A percentile compares a stretch with the other conserved stretches of the same genome.
These are phyloP conservation scores for Pteruthius melanotis DNA, from an alignment of 2,113 vertebrate species.

Conservation along the genomic window DNA sequence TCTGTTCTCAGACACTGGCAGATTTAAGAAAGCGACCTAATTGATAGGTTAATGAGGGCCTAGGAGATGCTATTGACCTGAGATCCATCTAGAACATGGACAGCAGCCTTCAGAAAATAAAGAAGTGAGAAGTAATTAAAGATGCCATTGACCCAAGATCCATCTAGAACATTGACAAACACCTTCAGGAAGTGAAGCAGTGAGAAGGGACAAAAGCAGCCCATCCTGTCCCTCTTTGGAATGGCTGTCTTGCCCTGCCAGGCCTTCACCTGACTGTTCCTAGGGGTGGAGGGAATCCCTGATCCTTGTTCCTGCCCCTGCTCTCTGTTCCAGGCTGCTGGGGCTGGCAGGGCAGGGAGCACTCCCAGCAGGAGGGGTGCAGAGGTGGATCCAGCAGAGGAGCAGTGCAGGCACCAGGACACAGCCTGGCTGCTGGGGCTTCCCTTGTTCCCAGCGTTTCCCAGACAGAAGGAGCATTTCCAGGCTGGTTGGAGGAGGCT, in stretches of 20 bases:
- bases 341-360: neutral
- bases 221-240: neutral
- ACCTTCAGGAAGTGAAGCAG: neutral
- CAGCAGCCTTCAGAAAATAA: neutral
- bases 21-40: neutral
- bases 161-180: neutral
- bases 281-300: rapidly evolving
- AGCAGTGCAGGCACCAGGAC: neutral
- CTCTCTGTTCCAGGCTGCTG: neutral
- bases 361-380: neutral
- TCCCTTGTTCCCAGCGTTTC: neutral
- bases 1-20: neutral
- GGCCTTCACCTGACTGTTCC: neutral
- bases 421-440: neutral
- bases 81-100: neutral
- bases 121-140: neutral
- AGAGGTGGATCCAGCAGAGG: neutral
- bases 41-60: neutral
- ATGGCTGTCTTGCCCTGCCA: neutral
- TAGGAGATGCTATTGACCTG: neutral
- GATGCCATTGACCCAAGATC: neutral
- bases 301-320: neutral
- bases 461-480: too few relatives aligned
- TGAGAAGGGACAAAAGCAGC: neutral
- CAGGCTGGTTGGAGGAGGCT: neutral